A percentile compares a stretch with the other conserved stretches of the same genome.
Evolutionary conservation across 2,113 vertebrate species (phyloP).

Genomic region (Turdus rufiventris): DNA sequence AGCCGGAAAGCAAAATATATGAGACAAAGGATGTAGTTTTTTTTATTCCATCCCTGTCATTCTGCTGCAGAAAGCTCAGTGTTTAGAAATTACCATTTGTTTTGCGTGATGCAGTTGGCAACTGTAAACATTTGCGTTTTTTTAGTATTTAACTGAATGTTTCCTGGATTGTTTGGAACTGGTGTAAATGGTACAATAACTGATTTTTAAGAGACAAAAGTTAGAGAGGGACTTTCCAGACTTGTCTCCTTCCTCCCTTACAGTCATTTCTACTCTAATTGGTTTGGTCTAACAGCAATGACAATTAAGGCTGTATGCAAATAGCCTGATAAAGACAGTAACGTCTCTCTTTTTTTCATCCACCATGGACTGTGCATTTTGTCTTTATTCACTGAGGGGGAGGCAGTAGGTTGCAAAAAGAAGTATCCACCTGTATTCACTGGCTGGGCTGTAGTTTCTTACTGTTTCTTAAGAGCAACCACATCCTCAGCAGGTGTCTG

Average conservation of each 20-base stretch:
- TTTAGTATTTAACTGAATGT: conserved; percentile 34
- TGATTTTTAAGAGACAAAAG: conserved; percentile 49
- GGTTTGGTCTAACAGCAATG: conserved; percentile 56
- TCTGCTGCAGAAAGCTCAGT: not conserved
- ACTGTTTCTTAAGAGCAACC: conserved; percentile 47
- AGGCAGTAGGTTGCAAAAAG: conserved; percentile 29
- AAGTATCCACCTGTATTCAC: conserved; percentile 46
- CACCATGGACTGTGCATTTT: not conserved
- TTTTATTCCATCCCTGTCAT: not conserved
- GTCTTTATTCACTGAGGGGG: conserved; percentile 28
- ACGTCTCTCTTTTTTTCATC: conserved; percentile 43
- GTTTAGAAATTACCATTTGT: conserved; percentile 30
- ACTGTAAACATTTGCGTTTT: conserved; percentile 38
- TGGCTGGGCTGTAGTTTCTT: conserved; percentile 46
- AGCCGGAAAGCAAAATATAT: not conserved
- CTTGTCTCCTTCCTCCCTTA: conserved; percentile 59
- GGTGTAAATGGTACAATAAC: conserved; percentile 26
- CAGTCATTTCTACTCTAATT: conserved; percentile 69
- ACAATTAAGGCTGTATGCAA: conserved; percentile 65
- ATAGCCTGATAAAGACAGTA: conserved; percentile 51
- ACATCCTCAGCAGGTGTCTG: conserved; percentile 63
- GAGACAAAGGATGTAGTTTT: not conserved
- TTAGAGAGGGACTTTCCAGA: conserved; percentile 63
- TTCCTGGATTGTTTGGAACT: conserved; percentile 40
- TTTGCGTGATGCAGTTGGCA: conserved; percentile 27